A percentile compares a stretch with the other conserved stretches of the same genome.
Evolutionary conservation across 2,797 vertebrate genomes (phyloP).

Genomic region (Lophotriccus pileatus): DNA sequence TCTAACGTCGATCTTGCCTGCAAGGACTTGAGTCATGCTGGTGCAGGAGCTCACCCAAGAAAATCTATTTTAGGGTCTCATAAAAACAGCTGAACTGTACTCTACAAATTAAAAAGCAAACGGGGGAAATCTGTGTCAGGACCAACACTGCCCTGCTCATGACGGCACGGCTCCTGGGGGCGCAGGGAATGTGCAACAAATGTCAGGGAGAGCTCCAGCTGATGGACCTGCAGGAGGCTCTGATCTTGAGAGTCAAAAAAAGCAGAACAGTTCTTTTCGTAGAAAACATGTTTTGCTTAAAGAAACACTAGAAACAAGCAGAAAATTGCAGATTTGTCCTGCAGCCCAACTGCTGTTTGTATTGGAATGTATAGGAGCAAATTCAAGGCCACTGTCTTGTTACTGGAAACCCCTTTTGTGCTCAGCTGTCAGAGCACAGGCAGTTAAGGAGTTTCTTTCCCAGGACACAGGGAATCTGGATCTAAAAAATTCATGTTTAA

Average conservation of each 20-base stretch:
- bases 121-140: not conserved
- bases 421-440: not conserved
- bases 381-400: not conserved
- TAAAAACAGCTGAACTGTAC: not conserved
- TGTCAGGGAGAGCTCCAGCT: not conserved
- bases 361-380: not conserved
- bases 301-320: not conserved
- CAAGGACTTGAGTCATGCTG: slow-evolving; percentile 19
- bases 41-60: slow-evolving; percentile 14
- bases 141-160: not conserved
- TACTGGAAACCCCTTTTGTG: not conserved
- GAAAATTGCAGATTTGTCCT: not conserved
- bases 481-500: not conserved
- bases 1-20: slow-evolving; percentile 18
- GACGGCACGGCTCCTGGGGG: not conserved
- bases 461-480: not conserved
- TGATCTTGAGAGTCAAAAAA: not conserved
- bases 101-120: not conserved
- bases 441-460: not conserved
- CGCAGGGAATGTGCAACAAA: not conserved
- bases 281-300: not conserved
- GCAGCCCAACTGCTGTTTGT: not conserved
- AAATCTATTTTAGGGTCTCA: slow-evolving; percentile 24
- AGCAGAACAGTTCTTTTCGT: not conserved
- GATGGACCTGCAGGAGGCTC: not conserved